Evolutionary conservation across 2,113 vertebrate species (phyloP).

Genomic region (Oncorhynchus clarkii): DNA sequence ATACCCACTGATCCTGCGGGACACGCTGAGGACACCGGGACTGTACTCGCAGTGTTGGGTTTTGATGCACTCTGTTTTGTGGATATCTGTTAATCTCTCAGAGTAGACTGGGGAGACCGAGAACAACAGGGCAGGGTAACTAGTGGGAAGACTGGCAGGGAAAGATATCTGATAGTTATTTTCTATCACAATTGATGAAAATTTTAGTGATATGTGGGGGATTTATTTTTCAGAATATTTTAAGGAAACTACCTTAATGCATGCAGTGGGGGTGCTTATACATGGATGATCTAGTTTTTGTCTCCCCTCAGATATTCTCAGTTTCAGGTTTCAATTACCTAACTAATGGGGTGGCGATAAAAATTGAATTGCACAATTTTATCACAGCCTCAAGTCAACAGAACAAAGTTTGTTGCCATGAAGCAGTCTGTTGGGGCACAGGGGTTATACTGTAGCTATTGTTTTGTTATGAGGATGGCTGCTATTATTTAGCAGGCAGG

Average conservation of each 20-base stretch:
- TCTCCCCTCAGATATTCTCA: background rate
- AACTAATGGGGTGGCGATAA: conserved; percentile 14
- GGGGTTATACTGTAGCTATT: conserved; percentile 32
- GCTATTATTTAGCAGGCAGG: conserved; percentile 16
- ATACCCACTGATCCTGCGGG: conserved; percentile 95
- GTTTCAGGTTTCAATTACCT: background rate
- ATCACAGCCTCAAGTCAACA: conserved; percentile 11
- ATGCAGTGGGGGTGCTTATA: background rate
- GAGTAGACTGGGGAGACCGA: conserved; percentile 65
- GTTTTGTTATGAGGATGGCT: conserved; percentile 45
- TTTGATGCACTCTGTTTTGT: conserved; percentile 96
- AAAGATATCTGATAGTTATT: background rate
- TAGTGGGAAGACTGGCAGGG: background rate
- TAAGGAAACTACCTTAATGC: background rate
- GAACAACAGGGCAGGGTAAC: conserved; percentile 14
- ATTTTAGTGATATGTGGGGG: too few relatives aligned
- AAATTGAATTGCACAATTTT: too few relatives aligned
- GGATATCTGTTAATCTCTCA: conserved; percentile 79
- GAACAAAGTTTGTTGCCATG: background rate
- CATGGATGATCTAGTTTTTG: too few relatives aligned
- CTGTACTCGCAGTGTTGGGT: conserved; percentile 99
- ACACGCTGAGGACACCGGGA: conserved; percentile 98
- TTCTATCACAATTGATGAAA: too few relatives aligned
- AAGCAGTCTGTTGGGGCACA: conserved; percentile 16
- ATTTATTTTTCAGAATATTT: too few relatives aligned